phyloP scores from a whole-genome alignment of 2,797 vertebrate species.

The Bovichtus diacanthus region DNA sequence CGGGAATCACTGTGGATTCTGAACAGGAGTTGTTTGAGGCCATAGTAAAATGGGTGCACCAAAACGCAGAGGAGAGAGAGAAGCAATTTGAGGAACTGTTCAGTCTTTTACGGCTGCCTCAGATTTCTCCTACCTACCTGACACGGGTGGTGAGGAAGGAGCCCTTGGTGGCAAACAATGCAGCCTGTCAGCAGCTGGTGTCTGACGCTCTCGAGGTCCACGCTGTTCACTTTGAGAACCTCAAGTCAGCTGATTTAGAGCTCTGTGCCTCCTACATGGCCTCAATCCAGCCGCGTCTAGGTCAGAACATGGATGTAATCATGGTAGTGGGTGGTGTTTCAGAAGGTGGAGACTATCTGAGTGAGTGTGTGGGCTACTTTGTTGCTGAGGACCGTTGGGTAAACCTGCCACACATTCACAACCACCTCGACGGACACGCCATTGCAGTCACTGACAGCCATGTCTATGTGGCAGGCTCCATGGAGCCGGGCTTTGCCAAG shows the following conservation, averaged over 20 bases:
- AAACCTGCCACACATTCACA: conserved; percentile 93
- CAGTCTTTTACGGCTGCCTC: conserved; percentile 87
- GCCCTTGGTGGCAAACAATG: conserved; percentile 85
- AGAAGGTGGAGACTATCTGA: conserved; percentile 93
- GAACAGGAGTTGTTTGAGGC: conserved; percentile 93
- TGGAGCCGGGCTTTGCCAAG: conserved; percentile 94
- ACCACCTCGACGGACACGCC: conserved; percentile 93
- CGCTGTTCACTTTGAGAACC: conserved; percentile 87
- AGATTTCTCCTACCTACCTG: conserved; percentile 92
- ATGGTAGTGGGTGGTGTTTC: conserved; percentile 95
- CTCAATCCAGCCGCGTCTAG: conserved; percentile 87
- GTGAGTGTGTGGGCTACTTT: conserved; percentile 94
- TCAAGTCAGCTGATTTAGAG: conserved; percentile 84
- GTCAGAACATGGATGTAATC: conserved; percentile 96
- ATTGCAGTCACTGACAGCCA: conserved; percentile 88
- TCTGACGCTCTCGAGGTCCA: conserved; percentile 90
- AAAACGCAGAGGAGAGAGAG: conserved; percentile 85
- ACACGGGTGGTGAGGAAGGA: conserved; percentile 89
- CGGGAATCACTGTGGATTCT: conserved; percentile 91
- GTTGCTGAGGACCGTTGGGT: conserved; percentile 94
- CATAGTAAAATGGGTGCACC: conserved; percentile 90
- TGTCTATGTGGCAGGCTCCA: conserved; percentile 93
- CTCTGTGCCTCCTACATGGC: conserved; percentile 56
- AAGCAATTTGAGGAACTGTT: conserved; percentile 92
- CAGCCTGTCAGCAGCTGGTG: conserved; percentile 87